Percentiles rank a stretch among this genome's conserved stretches.
Conservation (phyloP, 2,888 invertebrate species). For the Elmis aenea region DNA sequence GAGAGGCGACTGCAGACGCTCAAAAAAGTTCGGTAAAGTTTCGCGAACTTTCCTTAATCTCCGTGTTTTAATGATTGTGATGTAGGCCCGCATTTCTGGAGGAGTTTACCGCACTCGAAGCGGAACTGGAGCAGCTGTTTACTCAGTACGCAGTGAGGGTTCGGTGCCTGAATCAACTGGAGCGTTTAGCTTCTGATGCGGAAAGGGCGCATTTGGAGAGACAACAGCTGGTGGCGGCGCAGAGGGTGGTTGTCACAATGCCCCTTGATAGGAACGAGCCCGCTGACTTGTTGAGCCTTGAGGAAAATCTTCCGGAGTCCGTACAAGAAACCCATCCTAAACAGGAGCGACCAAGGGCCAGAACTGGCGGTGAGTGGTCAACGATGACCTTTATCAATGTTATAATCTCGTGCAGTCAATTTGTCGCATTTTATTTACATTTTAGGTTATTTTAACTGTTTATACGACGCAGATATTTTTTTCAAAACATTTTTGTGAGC, state of each 20-base stretch:
- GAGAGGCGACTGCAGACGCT: conserved; percentile 89
- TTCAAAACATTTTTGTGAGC: too few species aligned
- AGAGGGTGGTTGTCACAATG: conserved; percentile 53
- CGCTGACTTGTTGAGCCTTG: conserved; percentile 32
- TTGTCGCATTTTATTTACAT: not conserved
- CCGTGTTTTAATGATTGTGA: conserved; percentile 5
- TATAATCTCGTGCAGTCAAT: not conserved
- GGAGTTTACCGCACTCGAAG: conserved; percentile 86
- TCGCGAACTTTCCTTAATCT: not conserved
- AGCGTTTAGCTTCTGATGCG: conserved; percentile 77
- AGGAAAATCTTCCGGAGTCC: conserved; percentile 27
- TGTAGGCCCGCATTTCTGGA: conserved; percentile 90
- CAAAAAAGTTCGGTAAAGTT: conserved; percentile 83
- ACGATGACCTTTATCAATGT: too few species aligned
- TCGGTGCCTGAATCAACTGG: conserved; percentile 83
- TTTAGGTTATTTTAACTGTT: too few species aligned
- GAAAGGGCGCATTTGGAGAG: conserved; percentile 75
- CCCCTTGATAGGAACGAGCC: conserved; percentile 39
- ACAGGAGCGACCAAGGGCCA: conserved; percentile 52
- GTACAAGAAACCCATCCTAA: conserved; percentile 37
- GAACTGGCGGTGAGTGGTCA: conserved; percentile 53
- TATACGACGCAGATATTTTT: too few species aligned
- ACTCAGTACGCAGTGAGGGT: conserved; percentile 83
- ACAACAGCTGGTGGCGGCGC: conserved; percentile 57
- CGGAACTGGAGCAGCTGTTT: conserved; percentile 77